Base-by-base conservation (phyloP, 2,888 invertebrate species). In the Phrixothrix hirtus region DNA sequence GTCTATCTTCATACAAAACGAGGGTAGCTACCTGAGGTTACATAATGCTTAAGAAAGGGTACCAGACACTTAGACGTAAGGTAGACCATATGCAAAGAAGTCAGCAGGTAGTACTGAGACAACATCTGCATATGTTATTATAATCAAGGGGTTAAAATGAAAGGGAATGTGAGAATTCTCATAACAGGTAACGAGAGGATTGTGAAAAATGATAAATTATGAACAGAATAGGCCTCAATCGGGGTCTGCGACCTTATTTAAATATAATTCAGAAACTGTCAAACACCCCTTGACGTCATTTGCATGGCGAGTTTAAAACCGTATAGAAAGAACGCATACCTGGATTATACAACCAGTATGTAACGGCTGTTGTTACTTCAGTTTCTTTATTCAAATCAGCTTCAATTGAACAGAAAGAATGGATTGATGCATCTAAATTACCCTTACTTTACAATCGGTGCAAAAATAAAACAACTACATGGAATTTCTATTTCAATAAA, bases 211-310 rank as follows among this genome's bases (percentile, higher is more conserved):
- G 71, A 72, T 71, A 71, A 72, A 71, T 71, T 72, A 65, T 65
- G 57, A 67, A 59, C 54, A 60, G 65, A 64, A 65, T 64, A 60
- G 65, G 58, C 62, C 66, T 57, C 59, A 60, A 61, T 59, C 62
- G 59, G 59, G 62, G 60, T 59, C 57, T 61, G 65, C 65, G 68
- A 61, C 66, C 69, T 71, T 64, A 71, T 72, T 71, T 73, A 70
- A 74, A 73, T 74, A 73, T 73, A 66, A 73, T 74, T 74, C 72
- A 71, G 64, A 65, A 73, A 72, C 71, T 74, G 72, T 73, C 74
- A 73, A 71, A 70, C 70, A 68, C 68, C 71, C 71, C 70, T 68
- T 62, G 62, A 63, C 62, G 62, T 65, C 69, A 73, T 73, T 73
- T 72, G 72, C 73, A 72, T 74, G 71, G 71, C 63, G 67, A 59